phyloP scores from a whole-genome alignment of 2,888 invertebrate species.

The Sinhomidia bicolor region DNA sequence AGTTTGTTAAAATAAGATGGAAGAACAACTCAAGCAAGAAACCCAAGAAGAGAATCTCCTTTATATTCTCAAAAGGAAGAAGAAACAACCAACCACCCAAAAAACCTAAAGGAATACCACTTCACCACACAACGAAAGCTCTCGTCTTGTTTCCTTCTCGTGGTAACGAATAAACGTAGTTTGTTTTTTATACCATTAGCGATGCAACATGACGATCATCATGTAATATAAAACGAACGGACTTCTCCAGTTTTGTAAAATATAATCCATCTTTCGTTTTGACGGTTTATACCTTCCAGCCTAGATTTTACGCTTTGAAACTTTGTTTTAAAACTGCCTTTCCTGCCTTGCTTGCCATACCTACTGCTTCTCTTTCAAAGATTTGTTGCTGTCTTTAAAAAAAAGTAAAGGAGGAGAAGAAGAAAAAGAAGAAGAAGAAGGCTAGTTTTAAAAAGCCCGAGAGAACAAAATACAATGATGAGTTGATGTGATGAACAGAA shows the following conservation, averaged over 20 bases:
- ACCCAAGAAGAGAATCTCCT: conserved; percentile 1
- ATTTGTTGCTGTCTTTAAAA: neutral
- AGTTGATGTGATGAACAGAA: neutral
- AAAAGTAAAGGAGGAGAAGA: neutral
- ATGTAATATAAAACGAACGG: conserved; percentile 57
- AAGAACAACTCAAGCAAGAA: conserved; percentile 22
- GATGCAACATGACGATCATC: neutral
- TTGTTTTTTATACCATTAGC: neutral
- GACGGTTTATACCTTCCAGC: conserved; percentile 71
- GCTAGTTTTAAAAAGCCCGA: neutral
- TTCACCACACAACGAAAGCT: neutral
- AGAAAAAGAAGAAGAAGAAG: neutral
- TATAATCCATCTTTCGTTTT: conserved; percentile 56
- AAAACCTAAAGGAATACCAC: neutral
- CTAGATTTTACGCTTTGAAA: conserved; percentile 67
- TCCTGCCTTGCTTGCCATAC: neutral
- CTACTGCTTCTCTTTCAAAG: neutral
- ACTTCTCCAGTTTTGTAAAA: conserved; percentile 58
- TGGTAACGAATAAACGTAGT: conserved; percentile 2
- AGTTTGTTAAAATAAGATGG: no score
- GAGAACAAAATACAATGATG: neutral
- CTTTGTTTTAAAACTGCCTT: no score
- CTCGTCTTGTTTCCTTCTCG: neutral
- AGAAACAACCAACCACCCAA: conserved; percentile 17
- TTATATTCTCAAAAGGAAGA: neutral